Conservation (phyloP, 1,140 invertebrate species). For the Gonioctena quinquepunctata region DNA sequence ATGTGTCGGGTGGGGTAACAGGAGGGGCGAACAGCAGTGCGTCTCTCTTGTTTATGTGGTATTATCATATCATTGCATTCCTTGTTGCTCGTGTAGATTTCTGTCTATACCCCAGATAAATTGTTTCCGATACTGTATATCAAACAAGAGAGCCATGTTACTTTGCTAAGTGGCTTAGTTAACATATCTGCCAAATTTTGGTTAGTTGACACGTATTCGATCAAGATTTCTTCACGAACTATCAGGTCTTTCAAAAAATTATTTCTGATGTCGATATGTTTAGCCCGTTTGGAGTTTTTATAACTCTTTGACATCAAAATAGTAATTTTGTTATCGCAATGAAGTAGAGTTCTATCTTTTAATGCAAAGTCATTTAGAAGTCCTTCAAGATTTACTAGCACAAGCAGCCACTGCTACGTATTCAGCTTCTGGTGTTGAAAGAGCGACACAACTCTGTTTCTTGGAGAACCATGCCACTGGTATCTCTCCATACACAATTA, state of each 20-base stretch:
- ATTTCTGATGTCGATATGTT: conserved; percentile 1
- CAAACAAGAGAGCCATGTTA: too few species aligned
- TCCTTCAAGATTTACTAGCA: conserved; percentile 12
- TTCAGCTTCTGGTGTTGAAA: neutral
- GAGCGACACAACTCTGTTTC: conserved; percentile 8
- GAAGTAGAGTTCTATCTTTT: neutral
- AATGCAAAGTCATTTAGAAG: neutral
- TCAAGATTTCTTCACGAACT: neutral
- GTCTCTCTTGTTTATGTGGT: too few species aligned
- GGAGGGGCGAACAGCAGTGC: too few species aligned
- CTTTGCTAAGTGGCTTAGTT: neutral
- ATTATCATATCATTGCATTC: too few species aligned
- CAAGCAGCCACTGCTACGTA: neutral
- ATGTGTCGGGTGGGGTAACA: too few species aligned
- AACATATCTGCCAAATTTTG: conserved; percentile 2
- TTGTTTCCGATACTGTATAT: too few species aligned
- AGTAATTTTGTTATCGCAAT: conserved; percentile 8
- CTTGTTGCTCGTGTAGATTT: too few species aligned
- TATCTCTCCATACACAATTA: neutral
- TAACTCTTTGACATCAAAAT: neutral
- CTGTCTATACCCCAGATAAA: too few species aligned
- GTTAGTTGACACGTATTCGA: conserved; percentile 1
- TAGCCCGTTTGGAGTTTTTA: conserved; percentile 5
- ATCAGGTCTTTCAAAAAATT: conserved; percentile 1
- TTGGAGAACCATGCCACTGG: neutral